These are phyloP conservation scores for Malthinus flaveolus DNA, from an alignment of 2,888 invertebrate species.

Conservation along the genomic window DNA sequence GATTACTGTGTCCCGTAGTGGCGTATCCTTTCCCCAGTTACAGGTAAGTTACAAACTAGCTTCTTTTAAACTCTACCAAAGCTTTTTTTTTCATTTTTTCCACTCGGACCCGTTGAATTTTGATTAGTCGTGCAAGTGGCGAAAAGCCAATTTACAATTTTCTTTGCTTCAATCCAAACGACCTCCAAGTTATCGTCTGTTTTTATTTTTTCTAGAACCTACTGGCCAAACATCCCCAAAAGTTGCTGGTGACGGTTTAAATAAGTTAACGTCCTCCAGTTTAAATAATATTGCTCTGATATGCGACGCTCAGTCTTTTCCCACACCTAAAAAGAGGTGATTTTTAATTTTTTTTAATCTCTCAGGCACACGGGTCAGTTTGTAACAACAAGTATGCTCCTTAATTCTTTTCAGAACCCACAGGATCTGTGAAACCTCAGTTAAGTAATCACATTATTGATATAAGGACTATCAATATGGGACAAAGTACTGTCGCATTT, in stretches of 20 bases:
- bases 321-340: slow-evolving; percentile 60
- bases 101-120: too few species aligned
- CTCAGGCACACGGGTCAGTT: slow-evolving; percentile 9
- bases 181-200: background rate
- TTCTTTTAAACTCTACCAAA: background rate
- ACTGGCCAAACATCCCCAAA: slow-evolving; percentile 59
- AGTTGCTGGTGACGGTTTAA: slow-evolving; percentile 60
- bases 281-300: slow-evolving; percentile 49
- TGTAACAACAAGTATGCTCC: background rate
- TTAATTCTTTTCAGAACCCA: slow-evolving; percentile 61
- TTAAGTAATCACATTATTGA: slow-evolving; percentile 63
- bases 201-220: slow-evolving; percentile 52
- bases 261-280: slow-evolving; percentile 52
- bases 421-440: slow-evolving; percentile 69
- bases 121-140: too few species aligned
- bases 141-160: too few species aligned
- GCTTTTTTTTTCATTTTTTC: too few species aligned
- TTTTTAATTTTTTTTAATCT: background rate
- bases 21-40: slow-evolving; percentile 71
- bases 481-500: slow-evolving; percentile 59
- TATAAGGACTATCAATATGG: slow-evolving; percentile 44
- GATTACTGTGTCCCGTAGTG: slow-evolving; percentile 70
- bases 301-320: slow-evolving; percentile 62
- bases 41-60: slow-evolving; percentile 63
- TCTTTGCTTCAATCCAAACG: background rate